Percentiles rank a stretch among this genome's conserved stretches.
Evolutionary conservation across 2,888 invertebrate species (phyloP).

Genomic region (Neocrepidodera transversa): DNA sequence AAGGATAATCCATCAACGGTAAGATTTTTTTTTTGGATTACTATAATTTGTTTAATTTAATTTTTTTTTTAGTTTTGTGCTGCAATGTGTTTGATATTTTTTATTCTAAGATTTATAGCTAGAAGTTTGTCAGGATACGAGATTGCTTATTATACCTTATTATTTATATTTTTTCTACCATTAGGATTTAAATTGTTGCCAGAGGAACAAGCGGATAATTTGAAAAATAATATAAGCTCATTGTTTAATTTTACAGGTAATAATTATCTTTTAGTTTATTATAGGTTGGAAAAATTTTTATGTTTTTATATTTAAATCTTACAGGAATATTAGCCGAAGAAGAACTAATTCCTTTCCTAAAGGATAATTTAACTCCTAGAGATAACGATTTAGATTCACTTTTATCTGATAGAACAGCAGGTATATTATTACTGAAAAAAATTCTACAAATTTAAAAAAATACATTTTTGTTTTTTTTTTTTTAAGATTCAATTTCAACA

Average conservation of each 20-base stretch:
- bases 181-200: slow-evolving; percentile 48
- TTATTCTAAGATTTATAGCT: slow-evolving; percentile 54
- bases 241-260: slow-evolving; percentile 38
- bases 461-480: too few relatives aligned
- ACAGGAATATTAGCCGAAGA: slow-evolving; percentile 55
- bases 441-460: too few relatives aligned
- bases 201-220: slow-evolving; percentile 42
- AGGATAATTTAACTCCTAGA: slow-evolving; percentile 48
- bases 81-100: slow-evolving; percentile 52
- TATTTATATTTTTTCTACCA: slow-evolving; percentile 51
- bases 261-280: not conserved
- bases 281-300: not conserved
- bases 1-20: slow-evolving; percentile 57
- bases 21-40: slow-evolving; percentile 34
- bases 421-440: slow-evolving; percentile 39
- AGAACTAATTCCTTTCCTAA: slow-evolving; percentile 57
- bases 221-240: slow-evolving; percentile 43
- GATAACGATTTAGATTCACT: slow-evolving; percentile 55
- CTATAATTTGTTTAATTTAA: not conserved
- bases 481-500: slow-evolving; percentile 55
- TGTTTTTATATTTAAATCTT: slow-evolving; percentile 34
- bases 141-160: slow-evolving; percentile 49
- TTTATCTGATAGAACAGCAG: slow-evolving; percentile 56
- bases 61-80: slow-evolving; percentile 57
- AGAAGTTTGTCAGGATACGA: slow-evolving; percentile 55